A percentile compares a stretch with the other conserved stretches of the same genome.
Evolutionary conservation across 2,113 vertebrate species (phyloP).

Genomic region (Neolamprologus devosi): DNA sequence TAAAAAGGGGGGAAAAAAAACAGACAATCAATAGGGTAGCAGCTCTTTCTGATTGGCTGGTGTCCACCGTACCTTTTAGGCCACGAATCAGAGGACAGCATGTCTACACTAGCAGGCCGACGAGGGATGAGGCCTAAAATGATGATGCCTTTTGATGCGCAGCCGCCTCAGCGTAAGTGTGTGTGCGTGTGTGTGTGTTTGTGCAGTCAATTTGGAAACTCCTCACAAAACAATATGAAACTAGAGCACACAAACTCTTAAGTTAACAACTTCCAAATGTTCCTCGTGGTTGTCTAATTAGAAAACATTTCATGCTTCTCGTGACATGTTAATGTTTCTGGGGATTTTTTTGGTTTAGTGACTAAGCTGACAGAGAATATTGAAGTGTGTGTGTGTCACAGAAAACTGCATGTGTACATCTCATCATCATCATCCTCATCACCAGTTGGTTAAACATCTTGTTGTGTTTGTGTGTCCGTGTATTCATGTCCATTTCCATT

Average conservation of each 20-base stretch:
- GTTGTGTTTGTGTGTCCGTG: conserved; percentile 28
- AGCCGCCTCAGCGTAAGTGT: conserved; percentile 97
- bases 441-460: conserved; percentile 21
- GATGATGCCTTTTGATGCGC: conserved; percentile 99
- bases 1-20: fast-evolving
- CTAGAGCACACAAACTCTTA: not conserved
- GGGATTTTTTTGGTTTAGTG: not conserved
- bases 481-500: conserved; percentile 77
- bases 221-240: not conserved
- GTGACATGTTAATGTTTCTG: not conserved
- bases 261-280: not conserved
- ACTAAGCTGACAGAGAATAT: not conserved
- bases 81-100: conserved; percentile 95
- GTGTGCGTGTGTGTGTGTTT: not conserved
- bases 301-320: not conserved
- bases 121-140: conserved; percentile 98
- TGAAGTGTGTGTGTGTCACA: not conserved
- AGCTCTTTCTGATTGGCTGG: conserved; percentile 65
- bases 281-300: not conserved
- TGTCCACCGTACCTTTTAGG: conserved; percentile 77
- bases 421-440: not conserved
- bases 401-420: conserved; percentile 58
- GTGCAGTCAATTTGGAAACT: not conserved
- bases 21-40: not conserved
- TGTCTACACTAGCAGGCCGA: conserved; percentile 91